phyloP scores from a whole-genome alignment of 2,797 vertebrate species.

The Astyanax mexicanus region DNA sequence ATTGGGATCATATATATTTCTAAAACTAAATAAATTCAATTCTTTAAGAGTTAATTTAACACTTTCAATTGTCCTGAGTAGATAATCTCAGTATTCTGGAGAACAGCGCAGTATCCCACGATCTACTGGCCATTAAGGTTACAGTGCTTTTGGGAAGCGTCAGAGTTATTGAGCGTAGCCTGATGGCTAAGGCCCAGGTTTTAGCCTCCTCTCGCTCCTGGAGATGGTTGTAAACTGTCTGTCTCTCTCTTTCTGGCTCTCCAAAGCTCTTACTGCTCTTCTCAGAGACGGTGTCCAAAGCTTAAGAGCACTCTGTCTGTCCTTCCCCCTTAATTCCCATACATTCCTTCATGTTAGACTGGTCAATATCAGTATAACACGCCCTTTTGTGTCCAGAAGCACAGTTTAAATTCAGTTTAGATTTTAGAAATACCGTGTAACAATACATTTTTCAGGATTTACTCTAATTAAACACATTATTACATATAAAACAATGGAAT shows the following conservation, averaged over 20 bases:
- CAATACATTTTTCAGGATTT: no score
- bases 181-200: slow-evolving; percentile 42
- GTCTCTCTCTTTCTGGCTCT: slow-evolving; percentile 5
- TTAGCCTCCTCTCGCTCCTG: slow-evolving; percentile 23
- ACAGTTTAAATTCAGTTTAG: no score
- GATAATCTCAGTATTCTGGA: slow-evolving; percentile 8
- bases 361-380: no score
- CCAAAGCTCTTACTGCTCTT: slow-evolving; percentile 23
- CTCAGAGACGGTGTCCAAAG: slow-evolving; percentile 13
- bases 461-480: no score
- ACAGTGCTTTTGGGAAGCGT: slow-evolving; percentile 40
- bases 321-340: slow-evolving; percentile 23
- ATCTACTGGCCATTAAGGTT: slow-evolving; percentile 46
- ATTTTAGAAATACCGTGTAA: no score
- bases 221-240: slow-evolving; percentile 34
- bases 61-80: no score
- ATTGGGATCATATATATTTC: no score
- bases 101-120: slow-evolving; percentile 26
- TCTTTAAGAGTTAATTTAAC: no score
- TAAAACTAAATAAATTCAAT: no score
- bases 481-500: no score
- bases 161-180: slow-evolving; percentile 44
- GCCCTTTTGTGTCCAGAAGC: no score
- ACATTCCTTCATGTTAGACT: slow-evolving; percentile 25
- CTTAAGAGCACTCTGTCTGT: not conserved